Evolutionary conservation across 2,888 invertebrate species (phyloP).

Genomic region (Conops quadrifasciatus): DNA sequence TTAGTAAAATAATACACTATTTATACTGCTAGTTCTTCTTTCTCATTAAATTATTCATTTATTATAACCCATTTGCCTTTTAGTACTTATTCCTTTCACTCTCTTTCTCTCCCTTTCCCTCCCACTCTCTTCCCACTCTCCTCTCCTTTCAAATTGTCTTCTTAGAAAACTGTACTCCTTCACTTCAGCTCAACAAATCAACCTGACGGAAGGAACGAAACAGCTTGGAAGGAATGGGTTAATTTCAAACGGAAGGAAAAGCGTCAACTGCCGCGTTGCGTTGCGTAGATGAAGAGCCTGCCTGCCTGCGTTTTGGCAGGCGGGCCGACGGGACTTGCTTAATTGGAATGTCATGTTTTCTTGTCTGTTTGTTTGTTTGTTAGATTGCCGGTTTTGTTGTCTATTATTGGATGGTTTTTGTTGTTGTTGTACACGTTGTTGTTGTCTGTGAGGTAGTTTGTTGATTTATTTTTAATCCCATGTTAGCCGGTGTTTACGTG

Average conservation of each 20-base stretch:
- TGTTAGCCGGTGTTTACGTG: no score
- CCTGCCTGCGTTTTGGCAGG: neutral
- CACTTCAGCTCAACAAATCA: no score
- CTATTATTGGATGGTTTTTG: no score
- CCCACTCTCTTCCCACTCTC: neutral
- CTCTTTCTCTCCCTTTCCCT: no score
- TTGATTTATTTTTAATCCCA: no score
- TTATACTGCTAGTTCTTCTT: conserved; percentile 22
- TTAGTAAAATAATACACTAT: conserved; percentile 25
- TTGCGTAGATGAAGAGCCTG: neutral
- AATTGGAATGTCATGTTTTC: conserved; percentile 19
- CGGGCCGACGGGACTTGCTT: neutral
- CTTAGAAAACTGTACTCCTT: neutral
- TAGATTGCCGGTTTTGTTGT: neutral
- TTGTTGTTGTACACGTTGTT: no score
- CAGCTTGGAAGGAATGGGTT: neutral
- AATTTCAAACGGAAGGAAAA: neutral
- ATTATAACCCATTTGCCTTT: no score
- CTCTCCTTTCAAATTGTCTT: neutral
- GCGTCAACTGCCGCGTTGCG: neutral
- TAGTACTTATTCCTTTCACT: neutral
- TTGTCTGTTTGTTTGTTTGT: neutral
- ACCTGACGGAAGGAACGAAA: no score
- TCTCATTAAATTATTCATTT: neutral
- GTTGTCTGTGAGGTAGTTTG: no score